Evolutionary conservation across 2,888 invertebrate genomes (phyloP).

Genomic region (Steinernema carpocapsae): DNA sequence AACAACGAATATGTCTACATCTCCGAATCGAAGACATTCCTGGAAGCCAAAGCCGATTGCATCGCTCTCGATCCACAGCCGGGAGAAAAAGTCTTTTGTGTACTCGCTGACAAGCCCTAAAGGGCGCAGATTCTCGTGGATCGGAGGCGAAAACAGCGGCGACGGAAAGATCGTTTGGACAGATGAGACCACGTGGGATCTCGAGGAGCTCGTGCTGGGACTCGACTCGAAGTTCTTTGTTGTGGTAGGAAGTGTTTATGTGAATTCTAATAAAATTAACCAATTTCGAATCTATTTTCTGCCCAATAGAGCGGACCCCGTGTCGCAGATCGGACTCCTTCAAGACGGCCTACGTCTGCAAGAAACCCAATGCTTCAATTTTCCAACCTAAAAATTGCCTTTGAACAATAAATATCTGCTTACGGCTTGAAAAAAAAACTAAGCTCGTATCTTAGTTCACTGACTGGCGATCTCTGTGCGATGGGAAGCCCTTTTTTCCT

Average conservation of each 20-base stretch:
- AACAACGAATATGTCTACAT: neutral
- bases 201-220: neutral
- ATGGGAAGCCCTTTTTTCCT: no score
- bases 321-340: neutral
- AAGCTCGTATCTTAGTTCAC: no score
- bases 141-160: neutral
- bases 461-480: no score
- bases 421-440: no score
- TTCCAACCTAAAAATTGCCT: no score
- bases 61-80: slow-evolving; percentile 10
- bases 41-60: neutral
- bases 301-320: neutral
- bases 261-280: neutral
- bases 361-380: no score
- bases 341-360: neutral
- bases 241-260: neutral
- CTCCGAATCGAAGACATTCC: neutral
- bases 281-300: neutral
- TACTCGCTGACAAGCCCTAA: neutral
- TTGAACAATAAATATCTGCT: no score
- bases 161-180: neutral
- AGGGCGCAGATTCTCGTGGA: neutral
- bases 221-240: neutral
- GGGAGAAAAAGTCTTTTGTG: neutral
- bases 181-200: neutral